A percentile compares a stretch with the other conserved stretches of the same genome.
Evolutionary conservation across 2,113 vertebrate genomes (phyloP).

Genomic region (Stigmatopora nigra): DNA sequence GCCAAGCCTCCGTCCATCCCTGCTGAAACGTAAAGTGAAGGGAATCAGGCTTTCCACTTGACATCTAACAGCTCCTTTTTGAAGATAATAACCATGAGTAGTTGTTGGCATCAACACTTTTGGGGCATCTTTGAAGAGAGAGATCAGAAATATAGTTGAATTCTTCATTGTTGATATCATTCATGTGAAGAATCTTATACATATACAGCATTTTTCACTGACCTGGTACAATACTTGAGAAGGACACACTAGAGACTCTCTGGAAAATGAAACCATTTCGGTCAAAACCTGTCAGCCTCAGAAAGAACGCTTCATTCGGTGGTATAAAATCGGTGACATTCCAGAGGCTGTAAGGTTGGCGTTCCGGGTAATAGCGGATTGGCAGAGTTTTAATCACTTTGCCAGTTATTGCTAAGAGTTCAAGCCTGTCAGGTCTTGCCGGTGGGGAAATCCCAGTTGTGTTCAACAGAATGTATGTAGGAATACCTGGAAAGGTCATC

Average conservation of each 20-base stretch:
- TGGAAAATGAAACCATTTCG: slow-evolving; percentile 83
- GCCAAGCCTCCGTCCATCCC: slow-evolving; percentile 78
- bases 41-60: slow-evolving; percentile 87
- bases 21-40: slow-evolving; percentile 81
- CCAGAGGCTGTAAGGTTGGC: slow-evolving; percentile 82
- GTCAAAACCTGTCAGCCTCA: slow-evolving; percentile 87
- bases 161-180: neutral
- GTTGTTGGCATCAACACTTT: slow-evolving; percentile 81
- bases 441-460: slow-evolving; percentile 82
- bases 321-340: slow-evolving; percentile 94
- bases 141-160: slow-evolving; percentile 1
- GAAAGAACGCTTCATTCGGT: slow-evolving; percentile 88
- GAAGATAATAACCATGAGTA: slow-evolving; percentile 88
- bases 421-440: slow-evolving; percentile 80
- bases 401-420: slow-evolving; percentile 83
- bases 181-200: neutral
- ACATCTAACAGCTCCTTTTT: slow-evolving; percentile 76
- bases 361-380: slow-evolving; percentile 82
- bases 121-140: slow-evolving; percentile 68
- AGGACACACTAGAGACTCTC: slow-evolving; percentile 92
- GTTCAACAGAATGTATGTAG: slow-evolving; percentile 90
- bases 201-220: slow-evolving; percentile 35
- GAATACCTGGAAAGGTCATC: slow-evolving; percentile 73
- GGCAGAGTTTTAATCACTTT: slow-evolving; percentile 82
- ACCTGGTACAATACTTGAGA: slow-evolving; percentile 89